These are phyloP conservation scores for Chaitophorus viminalis DNA, from an alignment of 2,888 invertebrate species.

Conservation along the genomic window DNA sequence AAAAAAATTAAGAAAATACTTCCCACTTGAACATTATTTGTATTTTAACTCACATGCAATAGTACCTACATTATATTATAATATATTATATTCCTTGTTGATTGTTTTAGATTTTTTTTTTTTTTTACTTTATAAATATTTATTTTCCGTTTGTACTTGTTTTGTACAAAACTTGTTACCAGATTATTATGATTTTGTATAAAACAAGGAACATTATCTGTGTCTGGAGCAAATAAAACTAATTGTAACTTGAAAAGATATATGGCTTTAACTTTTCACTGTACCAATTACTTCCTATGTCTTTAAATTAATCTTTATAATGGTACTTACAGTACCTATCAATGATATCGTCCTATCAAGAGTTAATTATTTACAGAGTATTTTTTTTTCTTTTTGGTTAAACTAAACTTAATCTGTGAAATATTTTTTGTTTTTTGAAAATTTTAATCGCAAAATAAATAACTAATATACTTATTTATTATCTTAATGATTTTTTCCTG, in stretches of 20 bases:
- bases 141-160: slow-evolving; percentile 61
- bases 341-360: not conserved
- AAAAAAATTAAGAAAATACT: slow-evolving; percentile 51
- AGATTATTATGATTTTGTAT: slow-evolving; percentile 62
- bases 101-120: slow-evolving; percentile 60
- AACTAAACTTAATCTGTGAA: slow-evolving; percentile 17
- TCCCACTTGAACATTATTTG: slow-evolving; percentile 56
- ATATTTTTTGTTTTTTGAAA: slow-evolving; percentile 47
- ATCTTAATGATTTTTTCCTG: slow-evolving; percentile 22
- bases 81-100: slow-evolving; percentile 53
- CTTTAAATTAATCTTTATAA: not conserved
- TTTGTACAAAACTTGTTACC: slow-evolving; percentile 62
- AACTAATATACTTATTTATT: slow-evolving; percentile 23
- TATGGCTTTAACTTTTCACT: slow-evolving; percentile 33
- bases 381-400: slow-evolving; percentile 17
- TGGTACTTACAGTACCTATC: too few species aligned
- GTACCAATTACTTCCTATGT: slow-evolving; percentile 38
- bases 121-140: slow-evolving; percentile 61
- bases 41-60: slow-evolving; percentile 57
- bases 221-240: slow-evolving; percentile 60
- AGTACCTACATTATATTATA: slow-evolving; percentile 55
- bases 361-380: not conserved
- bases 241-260: slow-evolving; percentile 53
- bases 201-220: slow-evolving; percentile 59
- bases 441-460: slow-evolving; percentile 44